These are phyloP conservation scores for Flabesymbios commensalis DNA, from an alignment of 2,888 invertebrate genomes.

Conservation along the genomic window DNA sequence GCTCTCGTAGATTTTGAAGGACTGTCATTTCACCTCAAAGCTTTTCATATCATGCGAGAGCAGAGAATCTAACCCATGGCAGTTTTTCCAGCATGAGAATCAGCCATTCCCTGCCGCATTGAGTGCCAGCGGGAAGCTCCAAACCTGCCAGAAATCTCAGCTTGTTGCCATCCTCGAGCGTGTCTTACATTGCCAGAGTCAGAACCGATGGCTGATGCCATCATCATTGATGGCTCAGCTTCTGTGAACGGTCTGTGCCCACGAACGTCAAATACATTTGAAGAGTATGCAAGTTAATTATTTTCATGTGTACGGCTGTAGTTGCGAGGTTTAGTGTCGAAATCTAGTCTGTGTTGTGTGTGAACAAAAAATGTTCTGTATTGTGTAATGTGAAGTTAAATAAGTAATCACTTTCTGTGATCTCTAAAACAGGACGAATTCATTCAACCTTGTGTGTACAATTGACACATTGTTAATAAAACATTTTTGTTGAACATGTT, in stretches of 20 bases:
- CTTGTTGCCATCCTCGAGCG: constrained; percentile 18
- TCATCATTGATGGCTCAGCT: constrained; percentile 24
- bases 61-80: constrained; percentile 21
- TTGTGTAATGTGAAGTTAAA: no score
- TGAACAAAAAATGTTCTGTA: no score
- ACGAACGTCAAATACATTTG: constrained; percentile 20
- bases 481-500: no score
- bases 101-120: constrained; percentile 27
- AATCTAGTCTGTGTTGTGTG: no score
- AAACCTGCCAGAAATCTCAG: constrained; percentile 26
- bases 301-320: no score
- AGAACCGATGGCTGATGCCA: constrained; percentile 14
- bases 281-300: constrained; percentile 21
- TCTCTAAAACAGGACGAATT: no score
- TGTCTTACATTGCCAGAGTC: constrained; percentile 12
- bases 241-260: constrained; percentile 18
- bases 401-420: no score
- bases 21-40: constrained; percentile 21
- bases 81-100: constrained; percentile 29
- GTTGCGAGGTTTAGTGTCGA: no score
- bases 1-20: not conserved
- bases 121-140: constrained; percentile 26
- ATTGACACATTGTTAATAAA: no score
- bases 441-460: no score
- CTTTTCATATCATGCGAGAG: constrained; percentile 31